A percentile compares a stretch with the other conserved stretches of the same genome.
phyloP scores from a whole-genome alignment of 2,113 vertebrate genomes.

The Rhinogobius similis region DNA sequence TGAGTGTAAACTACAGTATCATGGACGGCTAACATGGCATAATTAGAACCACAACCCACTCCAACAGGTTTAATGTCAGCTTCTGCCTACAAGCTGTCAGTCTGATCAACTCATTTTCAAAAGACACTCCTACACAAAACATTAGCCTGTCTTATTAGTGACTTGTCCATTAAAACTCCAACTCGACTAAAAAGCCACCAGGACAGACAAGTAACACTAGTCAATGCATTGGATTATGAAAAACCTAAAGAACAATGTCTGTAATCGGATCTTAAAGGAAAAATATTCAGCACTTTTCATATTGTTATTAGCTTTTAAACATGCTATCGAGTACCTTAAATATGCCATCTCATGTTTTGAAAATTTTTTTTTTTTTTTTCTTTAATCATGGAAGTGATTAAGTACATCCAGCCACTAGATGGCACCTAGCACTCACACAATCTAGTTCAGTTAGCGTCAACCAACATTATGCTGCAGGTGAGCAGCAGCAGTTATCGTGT shows the following conservation, averaged over 20 bases:
- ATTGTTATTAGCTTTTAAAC: no score
- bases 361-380: no score
- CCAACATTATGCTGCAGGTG: no score
- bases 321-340: no score
- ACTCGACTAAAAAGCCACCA: neutral
- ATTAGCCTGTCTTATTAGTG: neutral
- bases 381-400: no score
- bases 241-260: neutral
- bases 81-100: conserved; percentile 4
- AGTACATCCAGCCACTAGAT: no score
- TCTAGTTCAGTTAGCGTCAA: no score
- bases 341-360: no score
- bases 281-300: no score
- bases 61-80: conserved; percentile 6
- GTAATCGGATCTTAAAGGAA: no score
- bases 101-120: conserved; percentile 3
- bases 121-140: conserved; percentile 1
- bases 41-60: conserved; percentile 1
- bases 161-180: neutral
- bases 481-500: no score
- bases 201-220: neutral
- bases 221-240: neutral
- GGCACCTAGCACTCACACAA: no score
- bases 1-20: neutral
- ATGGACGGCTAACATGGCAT: neutral